A percentile compares a stretch with the other conserved stretches of the same genome.
phyloP scores from a whole-genome alignment of 2,113 vertebrate species.

The Oreocharis arfaki region DNA sequence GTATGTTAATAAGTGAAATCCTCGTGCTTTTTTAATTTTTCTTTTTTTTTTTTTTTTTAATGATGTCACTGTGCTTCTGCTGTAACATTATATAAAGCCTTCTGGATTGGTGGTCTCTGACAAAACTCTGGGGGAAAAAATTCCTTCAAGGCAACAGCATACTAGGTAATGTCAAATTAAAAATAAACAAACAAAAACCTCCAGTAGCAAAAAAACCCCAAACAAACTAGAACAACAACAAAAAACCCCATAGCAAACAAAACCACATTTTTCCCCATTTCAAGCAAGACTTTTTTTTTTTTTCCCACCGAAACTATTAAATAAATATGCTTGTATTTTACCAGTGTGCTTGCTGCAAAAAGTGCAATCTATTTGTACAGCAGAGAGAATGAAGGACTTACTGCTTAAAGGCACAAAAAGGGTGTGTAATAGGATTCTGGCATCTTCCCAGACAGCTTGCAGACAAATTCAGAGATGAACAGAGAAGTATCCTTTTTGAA shows the following conservation, averaged over 20 bases:
- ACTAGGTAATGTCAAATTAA: not conserved
- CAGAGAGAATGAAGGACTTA: constrained; percentile 59
- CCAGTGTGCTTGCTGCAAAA: constrained; percentile 60
- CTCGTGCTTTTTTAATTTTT: not conserved
- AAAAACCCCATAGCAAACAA: not conserved
- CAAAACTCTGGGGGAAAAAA: not conserved
- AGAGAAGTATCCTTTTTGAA: constrained; percentile 54
- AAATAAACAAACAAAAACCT: not conserved
- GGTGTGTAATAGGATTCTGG: constrained; percentile 66
- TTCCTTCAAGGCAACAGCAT: not conserved
- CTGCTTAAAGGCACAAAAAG: constrained; percentile 67
- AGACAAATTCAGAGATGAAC: constrained; percentile 65
- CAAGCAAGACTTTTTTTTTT: not conserved
- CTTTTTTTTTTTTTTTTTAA: not conserved
- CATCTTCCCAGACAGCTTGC: constrained; percentile 65
- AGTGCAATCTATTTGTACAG: constrained; percentile 68
- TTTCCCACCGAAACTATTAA: constrained; percentile 36
- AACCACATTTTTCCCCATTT: not conserved
- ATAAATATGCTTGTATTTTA: constrained; percentile 59
- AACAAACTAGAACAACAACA: not conserved
- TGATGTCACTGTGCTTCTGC: not conserved
- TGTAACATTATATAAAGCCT: not conserved
- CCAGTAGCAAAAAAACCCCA: not conserved
- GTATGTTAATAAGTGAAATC: not conserved
- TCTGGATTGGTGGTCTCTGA: not conserved